Percentiles rank a stretch among this genome's conserved stretches.
These are phyloP conservation scores for Leuciscus idus DNA, from an alignment of 2,113 vertebrate genomes.

Conservation along the genomic window DNA sequence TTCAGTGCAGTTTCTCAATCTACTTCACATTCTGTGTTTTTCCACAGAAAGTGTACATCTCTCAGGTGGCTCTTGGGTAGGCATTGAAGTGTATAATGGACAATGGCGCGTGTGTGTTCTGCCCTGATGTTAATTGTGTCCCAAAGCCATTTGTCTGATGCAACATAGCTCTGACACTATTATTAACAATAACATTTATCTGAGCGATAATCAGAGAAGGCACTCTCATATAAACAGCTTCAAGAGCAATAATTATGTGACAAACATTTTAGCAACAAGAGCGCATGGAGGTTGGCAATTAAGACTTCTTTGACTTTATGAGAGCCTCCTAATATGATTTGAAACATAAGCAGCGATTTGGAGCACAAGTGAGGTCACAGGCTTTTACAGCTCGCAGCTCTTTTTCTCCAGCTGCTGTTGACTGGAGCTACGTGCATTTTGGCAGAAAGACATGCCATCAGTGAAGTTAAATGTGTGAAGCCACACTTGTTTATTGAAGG, in stretches of 20 bases:
- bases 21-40: not conserved
- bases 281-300: conserved; percentile 18
- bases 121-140: conserved; percentile 42
- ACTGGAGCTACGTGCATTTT: not conserved
- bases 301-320: conserved; percentile 37
- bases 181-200: conserved; percentile 58
- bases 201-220: conserved; percentile 51
- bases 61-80: conserved; percentile 8
- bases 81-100: conserved; percentile 6
- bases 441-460: not conserved
- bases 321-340: conserved; percentile 50
- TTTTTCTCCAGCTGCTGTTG: not conserved
- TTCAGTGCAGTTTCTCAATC: not conserved
- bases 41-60: not conserved
- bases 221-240: conserved; percentile 49
- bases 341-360: conserved; percentile 40
- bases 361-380: not conserved
- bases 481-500: not conserved
- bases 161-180: conserved; percentile 44
- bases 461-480: not conserved
- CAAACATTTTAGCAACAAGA: conserved; percentile 32
- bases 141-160: conserved; percentile 23
- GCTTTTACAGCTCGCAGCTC: conserved; percentile 10
- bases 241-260: conserved; percentile 46
- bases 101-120: not conserved